phyloP scores from a whole-genome alignment of 1,140 invertebrate species.

The Pentalonia nigronervosa region DNA sequence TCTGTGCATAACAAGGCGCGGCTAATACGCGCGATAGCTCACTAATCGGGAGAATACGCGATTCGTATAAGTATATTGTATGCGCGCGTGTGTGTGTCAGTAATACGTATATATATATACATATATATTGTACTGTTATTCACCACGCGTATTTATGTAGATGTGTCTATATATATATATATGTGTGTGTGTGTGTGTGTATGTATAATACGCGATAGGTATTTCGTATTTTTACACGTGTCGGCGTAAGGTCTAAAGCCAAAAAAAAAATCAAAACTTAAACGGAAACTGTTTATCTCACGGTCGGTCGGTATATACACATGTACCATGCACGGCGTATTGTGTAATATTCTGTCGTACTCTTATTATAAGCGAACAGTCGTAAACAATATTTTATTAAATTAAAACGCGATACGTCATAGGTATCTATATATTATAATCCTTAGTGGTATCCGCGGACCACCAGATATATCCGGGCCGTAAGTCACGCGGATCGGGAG shows the following conservation, averaged over 20 bases:
- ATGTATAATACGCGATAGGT: background rate
- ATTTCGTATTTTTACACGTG: background rate
- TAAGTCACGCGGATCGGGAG: too few species aligned
- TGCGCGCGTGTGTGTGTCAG: background rate
- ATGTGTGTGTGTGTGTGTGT: too few species aligned
- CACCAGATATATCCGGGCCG: too few species aligned
- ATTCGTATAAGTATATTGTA: background rate
- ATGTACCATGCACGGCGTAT: background rate
- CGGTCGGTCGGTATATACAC: background rate
- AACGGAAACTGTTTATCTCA: background rate
- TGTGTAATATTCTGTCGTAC: background rate
- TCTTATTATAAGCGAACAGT: background rate
- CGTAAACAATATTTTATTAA: too few species aligned
- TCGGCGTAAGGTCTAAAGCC: background rate
- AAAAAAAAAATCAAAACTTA: background rate
- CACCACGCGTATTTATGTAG: background rate
- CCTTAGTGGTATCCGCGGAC: too few species aligned
- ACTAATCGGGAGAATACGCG: background rate
- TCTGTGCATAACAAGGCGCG: background rate
- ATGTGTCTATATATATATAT: background rate
- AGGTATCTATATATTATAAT: too few species aligned
- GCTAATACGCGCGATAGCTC: background rate
- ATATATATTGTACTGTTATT: background rate
- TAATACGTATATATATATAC: too few species aligned
- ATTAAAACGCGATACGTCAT: too few species aligned